Conservation (phyloP, 2,888 invertebrate genomes). For the Lycia hirtaria region DNA sequence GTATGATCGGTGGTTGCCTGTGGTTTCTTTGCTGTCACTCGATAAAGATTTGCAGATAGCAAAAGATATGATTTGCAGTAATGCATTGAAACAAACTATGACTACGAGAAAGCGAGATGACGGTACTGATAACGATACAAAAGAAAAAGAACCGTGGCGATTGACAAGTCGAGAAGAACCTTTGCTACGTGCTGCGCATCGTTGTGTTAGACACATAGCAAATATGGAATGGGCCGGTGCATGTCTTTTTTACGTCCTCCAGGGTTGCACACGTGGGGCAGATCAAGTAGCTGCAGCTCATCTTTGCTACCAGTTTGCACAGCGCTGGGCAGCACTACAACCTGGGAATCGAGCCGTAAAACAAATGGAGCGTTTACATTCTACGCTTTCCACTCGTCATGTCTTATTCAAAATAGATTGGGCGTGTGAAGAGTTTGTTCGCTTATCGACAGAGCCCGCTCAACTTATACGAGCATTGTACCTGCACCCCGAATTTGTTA, state of each 20-base stretch:
- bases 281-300: slow-evolving; percentile 83
- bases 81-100: slow-evolving; percentile 83
- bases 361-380: slow-evolving; percentile 79
- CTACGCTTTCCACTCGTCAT: slow-evolving; percentile 77
- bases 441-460: slow-evolving; percentile 74
- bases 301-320: slow-evolving; percentile 81
- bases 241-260: slow-evolving; percentile 79
- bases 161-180: slow-evolving; percentile 74
- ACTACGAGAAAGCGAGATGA: slow-evolving; percentile 70
- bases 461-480: slow-evolving; percentile 79
- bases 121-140: slow-evolving; percentile 53
- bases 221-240: slow-evolving; percentile 85
- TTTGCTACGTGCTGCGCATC: slow-evolving; percentile 75
- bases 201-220: slow-evolving; percentile 77
- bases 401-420: slow-evolving; percentile 78
- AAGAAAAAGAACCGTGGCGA: slow-evolving; percentile 73
- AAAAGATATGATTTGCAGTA: slow-evolving; percentile 83
- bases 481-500: slow-evolving; percentile 72
- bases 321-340: slow-evolving; percentile 78
- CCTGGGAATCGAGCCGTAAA: slow-evolving; percentile 78
- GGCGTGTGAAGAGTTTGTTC: slow-evolving; percentile 77
- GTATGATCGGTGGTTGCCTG: slow-evolving; percentile 78
- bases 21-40: slow-evolving; percentile 69
- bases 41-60: slow-evolving; percentile 76
- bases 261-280: slow-evolving; percentile 80